These are phyloP conservation scores for Eupristina koningsbergeri DNA, from an alignment of 1,140 invertebrate genomes.

Conservation along the genomic window DNA sequence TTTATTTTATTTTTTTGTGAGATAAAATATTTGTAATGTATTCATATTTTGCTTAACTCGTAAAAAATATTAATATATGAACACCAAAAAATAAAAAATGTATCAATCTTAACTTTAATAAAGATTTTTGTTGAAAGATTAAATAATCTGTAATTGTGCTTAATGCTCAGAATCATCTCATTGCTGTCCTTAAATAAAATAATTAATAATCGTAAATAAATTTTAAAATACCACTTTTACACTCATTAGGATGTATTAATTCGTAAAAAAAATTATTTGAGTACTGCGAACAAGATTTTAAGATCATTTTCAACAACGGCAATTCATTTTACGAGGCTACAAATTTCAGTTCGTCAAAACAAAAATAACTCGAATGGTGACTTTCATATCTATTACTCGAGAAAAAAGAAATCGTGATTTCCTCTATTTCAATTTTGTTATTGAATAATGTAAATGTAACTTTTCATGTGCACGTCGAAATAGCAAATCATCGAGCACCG, in stretches of 20 bases:
- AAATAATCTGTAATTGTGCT: background rate
- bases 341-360: conserved; percentile 26
- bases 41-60: too few species aligned
- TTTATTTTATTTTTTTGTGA: too few species aligned
- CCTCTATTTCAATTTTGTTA: conserved; percentile 29
- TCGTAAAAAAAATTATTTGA: conserved; percentile 33
- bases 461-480: conserved; percentile 15
- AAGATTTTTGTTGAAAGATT: background rate
- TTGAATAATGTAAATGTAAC: conserved; percentile 23
- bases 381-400: conserved; percentile 20
- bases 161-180: background rate
- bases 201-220: conserved; percentile 28
- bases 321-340: conserved; percentile 40
- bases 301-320: conserved; percentile 28
- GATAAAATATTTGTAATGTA: too few species aligned
- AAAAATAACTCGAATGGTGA: conserved; percentile 11
- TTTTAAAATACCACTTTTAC: conserved; percentile 11
- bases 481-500: conserved; percentile 41
- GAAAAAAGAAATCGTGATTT: conserved; percentile 18
- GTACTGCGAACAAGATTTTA: conserved; percentile 36
- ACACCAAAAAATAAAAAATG: too few species aligned
- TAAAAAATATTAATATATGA: too few species aligned
- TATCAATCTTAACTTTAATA: background rate
- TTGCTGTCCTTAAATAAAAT: conserved; percentile 2
- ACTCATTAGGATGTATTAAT: conserved; percentile 40